These are phyloP conservation scores for Meles meles DNA, from an alignment of 2,113 vertebrate species.

Conservation along the genomic window DNA sequence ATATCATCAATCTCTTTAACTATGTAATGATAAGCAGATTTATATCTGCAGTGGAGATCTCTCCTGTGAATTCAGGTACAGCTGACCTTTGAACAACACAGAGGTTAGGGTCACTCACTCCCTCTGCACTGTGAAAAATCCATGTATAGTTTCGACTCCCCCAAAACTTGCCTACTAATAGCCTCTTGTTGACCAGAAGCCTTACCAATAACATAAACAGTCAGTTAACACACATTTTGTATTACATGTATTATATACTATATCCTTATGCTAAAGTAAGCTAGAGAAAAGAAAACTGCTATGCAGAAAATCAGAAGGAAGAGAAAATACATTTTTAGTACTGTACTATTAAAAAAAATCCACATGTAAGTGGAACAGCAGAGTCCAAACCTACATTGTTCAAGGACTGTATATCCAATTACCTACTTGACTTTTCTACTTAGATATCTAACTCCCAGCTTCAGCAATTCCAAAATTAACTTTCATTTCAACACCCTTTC, in stretches of 20 bases:
- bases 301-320: not conserved
- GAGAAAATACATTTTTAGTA: not conserved
- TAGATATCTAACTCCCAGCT: not conserved
- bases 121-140: not conserved
- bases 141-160: not conserved
- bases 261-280: not conserved
- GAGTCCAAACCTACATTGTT: not conserved
- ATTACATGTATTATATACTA: not conserved
- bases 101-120: not conserved
- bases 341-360: not conserved
- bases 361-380: not conserved
- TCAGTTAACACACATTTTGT: not conserved
- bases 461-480: not conserved
- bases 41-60: not conserved
- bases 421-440: not conserved
- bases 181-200: not conserved
- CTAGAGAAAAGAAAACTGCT: not conserved
- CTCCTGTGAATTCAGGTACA: not conserved
- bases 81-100: not conserved
- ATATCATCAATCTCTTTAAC: not conserved
- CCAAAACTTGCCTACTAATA: not conserved
- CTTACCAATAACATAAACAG: not conserved
- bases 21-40: not conserved
- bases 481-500: not conserved
- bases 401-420: not conserved